Base-by-base conservation (phyloP, 2,888 invertebrate species). In the Nomada flava region DNA sequence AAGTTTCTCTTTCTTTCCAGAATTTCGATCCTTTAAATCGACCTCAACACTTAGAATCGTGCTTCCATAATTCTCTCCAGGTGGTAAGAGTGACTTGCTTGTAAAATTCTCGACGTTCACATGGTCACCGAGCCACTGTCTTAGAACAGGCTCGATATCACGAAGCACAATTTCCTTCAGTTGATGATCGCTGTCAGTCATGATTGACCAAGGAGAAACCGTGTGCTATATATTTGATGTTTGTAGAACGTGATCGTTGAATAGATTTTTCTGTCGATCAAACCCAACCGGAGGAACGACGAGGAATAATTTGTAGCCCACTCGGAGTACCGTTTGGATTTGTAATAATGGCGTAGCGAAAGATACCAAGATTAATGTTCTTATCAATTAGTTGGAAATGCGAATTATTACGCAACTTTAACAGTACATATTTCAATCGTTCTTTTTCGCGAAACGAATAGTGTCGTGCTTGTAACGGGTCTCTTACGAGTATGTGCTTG, bases 31-130 rank as follows among this genome's bases (percentile, higher is more conserved):
- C 5, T 63, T 81, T 15, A 92, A 80, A 20, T 80, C 62, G 0
- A 89, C 90, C 26, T 89, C 76, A 1, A 92, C 90, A 0, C 94
- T 93, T 0, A 95, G 87, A 92, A 96, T 95, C 0, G 95, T 93
- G 85, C 96, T 96, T 2, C 96, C 96, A 89, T 96, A 96, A 89
- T 96, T 96, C 87, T 96, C 96, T 0, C 96, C 96, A 0, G 95
- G 94, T 23, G 94, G 94, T 13, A 92, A 53, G 13, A 93, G 60
- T 3, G 72, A 65, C 20, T 83, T 69, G 0, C 85, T 86, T 2
- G 83, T 82, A 47, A 88, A 92, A 64, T 87, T 85, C 4, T 88
- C 78, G 13, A 93, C 89, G 9, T 84, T 64, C 4, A 93, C 4
- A 0, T 80, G 26, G 4, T 89, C 70, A 0, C 86, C 90, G 4